Conservation (phyloP, 1,140 invertebrate genomes). For the Trypoxylus dichotomus region DNA sequence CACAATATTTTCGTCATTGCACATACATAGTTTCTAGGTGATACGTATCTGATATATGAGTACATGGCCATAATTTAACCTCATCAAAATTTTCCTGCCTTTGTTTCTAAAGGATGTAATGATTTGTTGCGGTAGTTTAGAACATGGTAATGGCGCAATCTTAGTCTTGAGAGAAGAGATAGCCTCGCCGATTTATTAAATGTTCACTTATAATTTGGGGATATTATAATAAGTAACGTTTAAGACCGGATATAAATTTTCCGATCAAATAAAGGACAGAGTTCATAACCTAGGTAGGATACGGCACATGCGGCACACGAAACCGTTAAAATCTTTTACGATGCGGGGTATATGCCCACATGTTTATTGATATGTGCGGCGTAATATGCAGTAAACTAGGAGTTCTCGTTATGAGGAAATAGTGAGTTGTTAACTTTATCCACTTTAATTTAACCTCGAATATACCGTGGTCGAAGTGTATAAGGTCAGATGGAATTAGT, state of each 20-base stretch:
- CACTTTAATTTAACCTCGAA: neutral
- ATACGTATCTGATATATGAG: too few species aligned
- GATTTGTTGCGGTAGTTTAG: neutral
- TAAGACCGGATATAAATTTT: neutral
- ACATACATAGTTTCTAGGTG: too few species aligned
- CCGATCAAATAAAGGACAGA: neutral
- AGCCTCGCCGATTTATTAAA: neutral
- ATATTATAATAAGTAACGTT: neutral
- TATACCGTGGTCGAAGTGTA: too few species aligned
- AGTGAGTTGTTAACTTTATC: neutral
- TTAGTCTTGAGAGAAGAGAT: neutral
- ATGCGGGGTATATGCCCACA: neutral
- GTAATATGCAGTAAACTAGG: neutral
- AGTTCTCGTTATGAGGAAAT: neutral
- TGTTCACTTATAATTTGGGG: neutral
- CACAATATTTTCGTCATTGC: too few species aligned
- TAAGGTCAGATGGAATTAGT: too few species aligned
- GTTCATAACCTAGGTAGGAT: neutral
- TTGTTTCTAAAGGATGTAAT: neutral
- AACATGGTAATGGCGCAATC: neutral
- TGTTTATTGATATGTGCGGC: neutral
- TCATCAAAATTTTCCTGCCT: neutral
- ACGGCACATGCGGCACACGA: neutral
- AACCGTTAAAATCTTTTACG: neutral
- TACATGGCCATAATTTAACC: neutral